These are phyloP conservation scores for Macrosiphum euphorbiae DNA, from an alignment of 2,888 invertebrate species.

Conservation along the genomic window DNA sequence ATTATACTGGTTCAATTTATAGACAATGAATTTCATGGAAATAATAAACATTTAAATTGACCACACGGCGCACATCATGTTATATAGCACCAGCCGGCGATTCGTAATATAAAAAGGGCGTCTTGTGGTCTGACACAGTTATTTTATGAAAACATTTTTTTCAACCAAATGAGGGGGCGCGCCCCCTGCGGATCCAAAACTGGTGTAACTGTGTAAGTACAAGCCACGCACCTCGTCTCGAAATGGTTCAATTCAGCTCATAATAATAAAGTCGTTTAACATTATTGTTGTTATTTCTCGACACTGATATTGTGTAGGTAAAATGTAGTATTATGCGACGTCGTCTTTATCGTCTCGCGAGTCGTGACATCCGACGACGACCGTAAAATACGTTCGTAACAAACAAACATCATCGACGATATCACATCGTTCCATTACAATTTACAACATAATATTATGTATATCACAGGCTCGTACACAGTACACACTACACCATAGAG, in stretches of 20 bases:
- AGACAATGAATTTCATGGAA: too few species aligned
- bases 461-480: background rate
- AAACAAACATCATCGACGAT: background rate
- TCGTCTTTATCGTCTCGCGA: background rate
- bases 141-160: too few species aligned
- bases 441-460: background rate
- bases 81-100: too few species aligned
- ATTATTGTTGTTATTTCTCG: background rate
- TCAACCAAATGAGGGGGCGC: too few species aligned
- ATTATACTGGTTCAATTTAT: too few species aligned
- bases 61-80: too few species aligned
- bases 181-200: too few species aligned
- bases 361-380: background rate
- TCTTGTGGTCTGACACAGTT: too few species aligned
- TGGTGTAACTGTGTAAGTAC: too few species aligned
- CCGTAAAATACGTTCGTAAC: background rate
- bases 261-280: background rate
- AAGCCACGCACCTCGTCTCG: background rate
- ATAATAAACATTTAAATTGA: too few species aligned
- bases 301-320: background rate
- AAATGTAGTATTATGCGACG: background rate
- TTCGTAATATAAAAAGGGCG: too few species aligned
- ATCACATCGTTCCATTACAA: background rate
- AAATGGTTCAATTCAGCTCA: background rate
- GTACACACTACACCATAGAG: too few species aligned